Conservation (phyloP, 2,113 vertebrate genomes). For the Burhinus oedicnemus region DNA sequence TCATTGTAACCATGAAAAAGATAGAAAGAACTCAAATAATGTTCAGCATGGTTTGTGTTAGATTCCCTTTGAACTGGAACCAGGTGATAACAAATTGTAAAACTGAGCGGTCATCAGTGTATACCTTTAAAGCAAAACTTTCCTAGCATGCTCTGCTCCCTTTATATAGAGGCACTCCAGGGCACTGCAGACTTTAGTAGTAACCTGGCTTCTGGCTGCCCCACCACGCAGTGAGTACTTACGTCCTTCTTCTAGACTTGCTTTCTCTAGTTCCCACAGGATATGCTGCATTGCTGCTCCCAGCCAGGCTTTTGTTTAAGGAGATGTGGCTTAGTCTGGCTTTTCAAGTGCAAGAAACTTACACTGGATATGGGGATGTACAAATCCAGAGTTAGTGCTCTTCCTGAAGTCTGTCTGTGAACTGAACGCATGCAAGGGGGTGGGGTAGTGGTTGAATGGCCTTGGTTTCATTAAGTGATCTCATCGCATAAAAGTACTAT, state of each 20-base stretch:
- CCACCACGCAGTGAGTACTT: accelerated
- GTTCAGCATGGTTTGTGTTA: not conserved
- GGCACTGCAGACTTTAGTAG: accelerated
- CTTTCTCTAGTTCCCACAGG: not conserved
- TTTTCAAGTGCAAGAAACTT: not conserved
- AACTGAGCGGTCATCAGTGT: not conserved
- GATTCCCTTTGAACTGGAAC: not conserved
- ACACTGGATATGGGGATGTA: not conserved
- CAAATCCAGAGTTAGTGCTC: not conserved
- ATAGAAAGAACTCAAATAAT: not conserved
- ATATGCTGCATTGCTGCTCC: not conserved
- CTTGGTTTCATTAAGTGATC: not conserved
- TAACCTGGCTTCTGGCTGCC: not conserved
- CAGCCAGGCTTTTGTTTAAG: not conserved
- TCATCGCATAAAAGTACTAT: not conserved
- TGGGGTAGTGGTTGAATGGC: not conserved
- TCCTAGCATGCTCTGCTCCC: not conserved
- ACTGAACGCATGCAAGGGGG: no score
- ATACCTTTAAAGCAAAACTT: not conserved
- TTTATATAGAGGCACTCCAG: not conserved
- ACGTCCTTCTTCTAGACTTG: not conserved
- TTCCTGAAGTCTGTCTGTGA: not conserved
- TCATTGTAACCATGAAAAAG: not conserved
- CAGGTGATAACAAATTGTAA: not conserved
- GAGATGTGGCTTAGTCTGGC: not conserved